Percentiles rank a stretch among this genome's conserved stretches.
Conservation (phyloP, 1,140 invertebrate species). For the Procambarus virginalis region DNA sequence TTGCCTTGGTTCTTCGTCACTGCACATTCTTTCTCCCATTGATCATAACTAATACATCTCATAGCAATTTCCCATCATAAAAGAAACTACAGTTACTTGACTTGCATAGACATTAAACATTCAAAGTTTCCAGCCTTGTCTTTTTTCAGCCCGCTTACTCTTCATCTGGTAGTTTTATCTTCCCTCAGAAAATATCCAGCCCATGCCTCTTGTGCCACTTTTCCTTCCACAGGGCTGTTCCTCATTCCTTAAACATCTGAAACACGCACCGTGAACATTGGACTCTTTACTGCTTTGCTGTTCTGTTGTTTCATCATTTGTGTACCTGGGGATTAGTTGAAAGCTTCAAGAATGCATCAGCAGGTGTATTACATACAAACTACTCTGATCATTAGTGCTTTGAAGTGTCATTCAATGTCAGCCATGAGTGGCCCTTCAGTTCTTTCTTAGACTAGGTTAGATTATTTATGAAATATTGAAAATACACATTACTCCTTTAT, state of each 20-base stretch:
- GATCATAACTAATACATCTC: neutral
- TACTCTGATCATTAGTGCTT: conserved; percentile 18
- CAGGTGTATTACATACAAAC: conserved; percentile 10
- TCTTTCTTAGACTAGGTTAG: neutral
- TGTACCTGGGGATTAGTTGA: conserved; percentile 61
- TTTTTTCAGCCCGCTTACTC: conserved; percentile 1
- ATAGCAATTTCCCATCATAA: conserved; percentile 12
- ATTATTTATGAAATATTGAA: conserved; percentile 18
- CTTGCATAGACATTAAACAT: neutral
- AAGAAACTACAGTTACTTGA: neutral
- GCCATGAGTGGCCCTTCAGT: conserved; percentile 18
- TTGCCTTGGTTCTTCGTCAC: conserved; percentile 14
- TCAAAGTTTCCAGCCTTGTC: conserved; percentile 2
- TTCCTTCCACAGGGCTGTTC: conserved; percentile 37
- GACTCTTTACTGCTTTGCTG: conserved; percentile 52
- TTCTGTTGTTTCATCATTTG: conserved; percentile 42
- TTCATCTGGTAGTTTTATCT: conserved; percentile 1
- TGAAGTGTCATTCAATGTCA: conserved; percentile 14
- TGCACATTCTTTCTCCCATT: neutral
- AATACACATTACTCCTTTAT: conserved; percentile 18
- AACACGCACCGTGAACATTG: conserved; percentile 49
- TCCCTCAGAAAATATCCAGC: conserved; percentile 12
- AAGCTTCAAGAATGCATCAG: conserved; percentile 35
- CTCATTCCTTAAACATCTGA: conserved; percentile 50
- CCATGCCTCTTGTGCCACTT: conserved; percentile 7